These are phyloP conservation scores for Misgurnus anguillicaudatus DNA, from an alignment of 2,113 vertebrate species.

Conservation along the genomic window DNA sequence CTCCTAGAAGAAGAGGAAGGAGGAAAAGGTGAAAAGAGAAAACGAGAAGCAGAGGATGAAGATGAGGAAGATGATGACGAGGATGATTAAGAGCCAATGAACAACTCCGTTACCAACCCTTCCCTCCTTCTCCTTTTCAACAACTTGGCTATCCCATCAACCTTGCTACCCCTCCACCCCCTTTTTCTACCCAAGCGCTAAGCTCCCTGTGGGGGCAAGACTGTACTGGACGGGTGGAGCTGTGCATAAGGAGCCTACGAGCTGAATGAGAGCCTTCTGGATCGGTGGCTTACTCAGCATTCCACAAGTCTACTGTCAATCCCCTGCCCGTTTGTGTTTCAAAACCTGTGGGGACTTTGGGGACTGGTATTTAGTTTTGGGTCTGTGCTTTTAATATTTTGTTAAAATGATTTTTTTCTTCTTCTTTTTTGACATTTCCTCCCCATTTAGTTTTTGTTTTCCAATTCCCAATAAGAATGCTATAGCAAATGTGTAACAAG, in stretches of 20 bases:
- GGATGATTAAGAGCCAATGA: slow-evolving; percentile 70
- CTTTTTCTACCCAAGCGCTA: slow-evolving; percentile 67
- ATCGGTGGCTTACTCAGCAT: slow-evolving; percentile 77
- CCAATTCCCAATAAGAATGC: slow-evolving; percentile 76
- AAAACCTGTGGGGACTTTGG: slow-evolving; percentile 79
- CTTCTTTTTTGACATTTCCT: slow-evolving; percentile 58
- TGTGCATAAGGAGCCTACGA: slow-evolving; percentile 72
- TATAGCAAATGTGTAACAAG: slow-evolving; percentile 83
- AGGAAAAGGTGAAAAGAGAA: slow-evolving; percentile 88
- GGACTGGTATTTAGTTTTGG: slow-evolving; percentile 81
- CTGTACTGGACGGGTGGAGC: slow-evolving; percentile 81
- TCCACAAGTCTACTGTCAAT: slow-evolving; percentile 82
- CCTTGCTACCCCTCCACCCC: slow-evolving; percentile 42
- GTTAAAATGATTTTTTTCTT: slow-evolving; percentile 74
- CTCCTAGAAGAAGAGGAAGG: slow-evolving; percentile 67
- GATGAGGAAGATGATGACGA: slow-evolving; percentile 79
- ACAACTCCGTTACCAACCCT: slow-evolving; percentile 66
- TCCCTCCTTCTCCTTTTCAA: slow-evolving; percentile 51
- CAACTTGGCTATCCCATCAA: slow-evolving; percentile 62
- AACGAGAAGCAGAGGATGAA: slow-evolving; percentile 88
- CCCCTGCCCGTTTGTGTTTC: slow-evolving; percentile 68
- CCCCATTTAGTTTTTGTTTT: slow-evolving; percentile 60
- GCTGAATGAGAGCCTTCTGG: slow-evolving; percentile 71
- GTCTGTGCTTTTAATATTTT: slow-evolving; percentile 87
- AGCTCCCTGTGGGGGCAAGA: slow-evolving; percentile 77